phyloP scores from a whole-genome alignment of 2,113 vertebrate genomes.

The cat (Felis catus) region DNA sequence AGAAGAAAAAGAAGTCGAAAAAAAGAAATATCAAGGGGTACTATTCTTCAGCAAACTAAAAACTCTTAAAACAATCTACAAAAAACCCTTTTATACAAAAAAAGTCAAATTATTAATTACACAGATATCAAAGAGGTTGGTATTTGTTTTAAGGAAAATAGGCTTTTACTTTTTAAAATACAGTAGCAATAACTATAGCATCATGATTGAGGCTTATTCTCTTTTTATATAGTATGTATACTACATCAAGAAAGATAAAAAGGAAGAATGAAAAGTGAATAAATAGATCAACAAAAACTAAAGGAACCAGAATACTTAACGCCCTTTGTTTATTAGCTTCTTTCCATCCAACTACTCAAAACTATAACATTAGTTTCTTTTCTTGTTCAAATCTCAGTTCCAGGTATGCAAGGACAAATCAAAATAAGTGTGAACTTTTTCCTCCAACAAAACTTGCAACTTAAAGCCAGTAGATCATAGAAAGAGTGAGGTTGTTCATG shows the following conservation, averaged over 20 bases:
- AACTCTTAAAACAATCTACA: not conserved
- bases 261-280: constrained; percentile 29
- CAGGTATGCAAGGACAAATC: not conserved
- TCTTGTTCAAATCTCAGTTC: constrained; percentile 18
- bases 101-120: not conserved
- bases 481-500: not conserved
- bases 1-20: not conserved
- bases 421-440: not conserved
- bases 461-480: not conserved
- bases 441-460: not conserved
- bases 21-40: constrained; percentile 14
- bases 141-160: constrained; percentile 6
- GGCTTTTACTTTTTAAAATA: constrained; percentile 52
- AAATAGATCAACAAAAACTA: constrained; percentile 21
- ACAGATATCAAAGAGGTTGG: constrained; percentile 23
- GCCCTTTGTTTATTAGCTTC: not conserved
- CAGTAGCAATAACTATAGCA: constrained; percentile 25
- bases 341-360: not conserved
- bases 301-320: not conserved
- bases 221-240: not conserved
- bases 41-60: not conserved
- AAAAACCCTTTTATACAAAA: not conserved
- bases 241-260: not conserved
- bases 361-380: constrained; percentile 17
- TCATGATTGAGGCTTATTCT: not conserved